Evolutionary conservation across 2,797 vertebrate species (phyloP), one percentile per base, ranked within the genome.

Genomic region (Melanotaenia maccullochi): DNA sequence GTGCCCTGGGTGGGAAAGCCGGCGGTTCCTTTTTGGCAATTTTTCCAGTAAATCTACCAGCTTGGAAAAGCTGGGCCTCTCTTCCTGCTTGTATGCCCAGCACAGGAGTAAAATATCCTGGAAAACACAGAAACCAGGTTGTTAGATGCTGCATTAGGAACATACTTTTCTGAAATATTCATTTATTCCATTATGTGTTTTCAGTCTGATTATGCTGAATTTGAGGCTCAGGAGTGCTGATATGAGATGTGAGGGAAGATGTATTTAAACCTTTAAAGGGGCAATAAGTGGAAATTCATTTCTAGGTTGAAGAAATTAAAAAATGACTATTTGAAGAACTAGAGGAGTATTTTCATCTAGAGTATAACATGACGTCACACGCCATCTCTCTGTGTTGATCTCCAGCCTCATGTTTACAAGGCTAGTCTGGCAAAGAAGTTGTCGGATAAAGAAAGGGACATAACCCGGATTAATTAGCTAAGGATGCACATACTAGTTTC

Each of bases 21-120:
- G 98, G 32, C 98, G 97, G 91, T 99, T 99, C 89, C 97, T 95
- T 94, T 99, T 99, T 91, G 98, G 98, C 94, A 99, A 93, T 94
- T 99, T 99, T 95, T 99, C 98, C 94, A 99, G 94, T 95, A 99
- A 96, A 87, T 99, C 98, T 94, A 99, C 97, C 87, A 99, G 95
- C 90, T 99, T 99, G 89, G 97, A 98, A 94, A 99, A 99, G 84
- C 94, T 97, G 71, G 97, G 98, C 49, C 98, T 95, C 87, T 99
- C 98, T 36, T 99, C 98, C 80, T 96, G 96, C 77, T 99, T 95
- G 2, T 94, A 96, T 5, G 97, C 96, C 98, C 98, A 99, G 92
- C 97, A 99, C 89, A 98, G 96, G 79, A 99, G 96, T 60, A 99
- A 93, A 74, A 99, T 99, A 87, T 99, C 98, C 98, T 99, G 87